Conservation (phyloP, 1,140 invertebrate genomes). For the Diachasmimorpha longicaudata region DNA sequence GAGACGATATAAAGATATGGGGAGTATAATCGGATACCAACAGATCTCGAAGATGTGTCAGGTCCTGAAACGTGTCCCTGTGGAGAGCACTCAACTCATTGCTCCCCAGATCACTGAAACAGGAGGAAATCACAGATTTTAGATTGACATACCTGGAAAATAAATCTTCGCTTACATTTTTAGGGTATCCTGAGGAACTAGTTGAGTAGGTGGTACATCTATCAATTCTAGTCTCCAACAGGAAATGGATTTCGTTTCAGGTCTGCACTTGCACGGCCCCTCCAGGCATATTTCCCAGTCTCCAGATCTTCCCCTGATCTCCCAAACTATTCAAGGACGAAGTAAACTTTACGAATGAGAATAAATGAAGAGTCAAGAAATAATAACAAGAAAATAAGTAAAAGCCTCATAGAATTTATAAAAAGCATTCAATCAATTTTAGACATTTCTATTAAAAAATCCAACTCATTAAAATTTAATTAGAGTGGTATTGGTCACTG, state of each 20-base stretch:
- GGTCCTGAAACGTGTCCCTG: conserved; percentile 74
- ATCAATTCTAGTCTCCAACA: conserved; percentile 75
- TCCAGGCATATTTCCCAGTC: conserved; percentile 76
- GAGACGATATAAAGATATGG: neutral
- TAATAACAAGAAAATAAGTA: neutral
- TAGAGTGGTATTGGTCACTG: neutral
- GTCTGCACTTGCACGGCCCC: conserved; percentile 72
- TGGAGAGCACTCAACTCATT: conserved; percentile 76
- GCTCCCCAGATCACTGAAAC: conserved; percentile 75
- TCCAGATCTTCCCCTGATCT: conserved; percentile 65
- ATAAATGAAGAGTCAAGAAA: no score
- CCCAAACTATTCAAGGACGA: conserved; percentile 69
- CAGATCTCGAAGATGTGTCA: conserved; percentile 72
- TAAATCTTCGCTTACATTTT: conserved; percentile 66
- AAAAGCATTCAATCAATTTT: no score
- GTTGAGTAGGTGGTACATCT: conserved; percentile 70
- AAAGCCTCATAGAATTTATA: conserved; percentile 6
- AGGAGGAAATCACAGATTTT: neutral
- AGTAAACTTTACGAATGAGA: neutral
- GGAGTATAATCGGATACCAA: conserved; percentile 44
- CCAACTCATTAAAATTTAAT: neutral
- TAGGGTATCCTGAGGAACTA: conserved; percentile 72
- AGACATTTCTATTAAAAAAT: no score
- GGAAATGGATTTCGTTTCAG: conserved; percentile 70
- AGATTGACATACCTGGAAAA: neutral